phyloP scores from a whole-genome alignment of 2,888 invertebrate species.

The Tethea ocularis region DNA sequence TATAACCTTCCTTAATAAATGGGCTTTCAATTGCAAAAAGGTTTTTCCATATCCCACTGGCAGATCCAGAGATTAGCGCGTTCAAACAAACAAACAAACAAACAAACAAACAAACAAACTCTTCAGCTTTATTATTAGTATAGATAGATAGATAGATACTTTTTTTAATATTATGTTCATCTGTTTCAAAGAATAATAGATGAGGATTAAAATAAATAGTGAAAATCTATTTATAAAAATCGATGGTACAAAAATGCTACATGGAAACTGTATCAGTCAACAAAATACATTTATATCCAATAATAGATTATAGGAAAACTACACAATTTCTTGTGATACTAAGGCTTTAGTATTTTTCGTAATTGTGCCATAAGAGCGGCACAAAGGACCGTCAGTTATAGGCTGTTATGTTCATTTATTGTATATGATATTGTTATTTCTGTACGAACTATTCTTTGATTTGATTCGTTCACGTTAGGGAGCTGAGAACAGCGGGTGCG shows the following conservation, averaged over 20 bases:
- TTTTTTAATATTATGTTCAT: too few relatives aligned
- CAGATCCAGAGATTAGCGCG: too few relatives aligned
- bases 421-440: slow-evolving; percentile 1
- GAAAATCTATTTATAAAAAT: neutral
- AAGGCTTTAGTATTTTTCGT: neutral
- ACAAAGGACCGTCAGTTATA: slow-evolving; percentile 10
- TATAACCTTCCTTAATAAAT: too few relatives aligned
- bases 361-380: slow-evolving; percentile 1
- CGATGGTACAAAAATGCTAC: neutral
- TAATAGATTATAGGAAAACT: neutral
- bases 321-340: neutral
- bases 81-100: too few relatives aligned
- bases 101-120: too few relatives aligned
- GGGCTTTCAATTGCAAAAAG: too few relatives aligned
- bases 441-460: slow-evolving; percentile 2
- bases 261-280: neutral
- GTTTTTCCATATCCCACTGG: too few relatives aligned
- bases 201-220: neutral
- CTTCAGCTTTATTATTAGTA: too few relatives aligned
- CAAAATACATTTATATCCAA: neutral
- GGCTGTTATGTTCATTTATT: slow-evolving; percentile 5
- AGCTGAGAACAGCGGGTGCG: neutral
- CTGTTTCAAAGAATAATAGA: neutral
- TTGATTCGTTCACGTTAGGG: slow-evolving; percentile 1
- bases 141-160: too few relatives aligned